Percentiles rank a stretch among this genome's conserved stretches.
phyloP scores from a whole-genome alignment of 2,113 vertebrate species.

The Oreochromis tanganicae region DNA sequence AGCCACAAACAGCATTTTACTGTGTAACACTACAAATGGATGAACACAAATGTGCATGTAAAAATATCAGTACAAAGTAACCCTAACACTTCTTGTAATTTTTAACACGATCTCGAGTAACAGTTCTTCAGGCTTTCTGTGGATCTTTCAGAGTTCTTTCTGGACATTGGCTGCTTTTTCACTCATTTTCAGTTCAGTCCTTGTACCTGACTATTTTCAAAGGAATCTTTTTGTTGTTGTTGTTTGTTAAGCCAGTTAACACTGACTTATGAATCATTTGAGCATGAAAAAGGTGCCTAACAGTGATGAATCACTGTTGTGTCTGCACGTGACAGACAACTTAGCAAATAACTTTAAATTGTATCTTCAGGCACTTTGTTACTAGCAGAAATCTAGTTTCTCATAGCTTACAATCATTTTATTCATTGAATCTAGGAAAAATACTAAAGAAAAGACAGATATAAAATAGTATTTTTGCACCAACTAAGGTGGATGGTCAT shows the following conservation, averaged over 20 bases:
- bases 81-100: not conserved
- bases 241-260: not conserved
- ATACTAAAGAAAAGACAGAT: not conserved
- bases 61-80: not conserved
- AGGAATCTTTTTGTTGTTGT: not conserved
- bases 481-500: not conserved
- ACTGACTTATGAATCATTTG: rapidly evolving
- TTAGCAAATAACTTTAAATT: not conserved
- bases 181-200: not conserved
- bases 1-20: not conserved
- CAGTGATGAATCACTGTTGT: not conserved
- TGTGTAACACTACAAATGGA: not conserved
- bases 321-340: not conserved
- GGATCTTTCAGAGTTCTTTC: not conserved
- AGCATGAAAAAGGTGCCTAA: not conserved
- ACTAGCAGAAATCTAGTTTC: not conserved
- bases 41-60: not conserved
- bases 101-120: no score
- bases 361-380: not conserved
- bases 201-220: not conserved
- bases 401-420: not conserved
- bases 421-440: rapidly evolving
- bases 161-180: not conserved
- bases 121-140: not conserved
- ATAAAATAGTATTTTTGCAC: not conserved